Conservation (phyloP, 2,888 invertebrate species). For the Apamea monoglypha region DNA sequence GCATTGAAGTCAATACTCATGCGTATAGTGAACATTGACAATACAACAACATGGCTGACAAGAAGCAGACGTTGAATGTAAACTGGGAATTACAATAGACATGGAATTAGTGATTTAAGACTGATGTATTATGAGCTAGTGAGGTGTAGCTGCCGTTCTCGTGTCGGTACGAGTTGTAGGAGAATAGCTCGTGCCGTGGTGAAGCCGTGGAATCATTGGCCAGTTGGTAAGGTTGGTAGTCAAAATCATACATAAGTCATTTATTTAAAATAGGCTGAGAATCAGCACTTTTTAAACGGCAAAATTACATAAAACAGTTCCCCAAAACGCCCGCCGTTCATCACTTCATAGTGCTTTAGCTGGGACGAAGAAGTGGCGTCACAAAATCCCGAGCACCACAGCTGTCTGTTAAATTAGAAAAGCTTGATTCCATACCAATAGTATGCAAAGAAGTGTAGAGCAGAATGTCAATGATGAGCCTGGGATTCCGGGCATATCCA, state of each 20-base stretch:
- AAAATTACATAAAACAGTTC: background rate
- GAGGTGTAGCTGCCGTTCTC: background rate
- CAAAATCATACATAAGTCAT: background rate
- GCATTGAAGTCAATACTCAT: conserved; percentile 46
- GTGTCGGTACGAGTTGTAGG: background rate
- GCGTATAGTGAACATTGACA: conserved; percentile 42
- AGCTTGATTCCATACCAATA: background rate
- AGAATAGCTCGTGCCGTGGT: background rate
- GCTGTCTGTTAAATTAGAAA: background rate
- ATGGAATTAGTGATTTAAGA: conserved; percentile 14
- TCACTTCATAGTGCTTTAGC: background rate
- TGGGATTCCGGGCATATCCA: background rate
- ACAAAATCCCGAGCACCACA: background rate
- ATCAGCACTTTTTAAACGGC: background rate
- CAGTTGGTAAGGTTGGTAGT: background rate
- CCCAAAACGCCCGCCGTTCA: background rate
- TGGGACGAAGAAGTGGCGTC: background rate
- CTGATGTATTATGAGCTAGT: conserved; percentile 13
- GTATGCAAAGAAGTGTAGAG: background rate
- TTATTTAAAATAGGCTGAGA: background rate
- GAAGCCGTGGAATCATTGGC: background rate
- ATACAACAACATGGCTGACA: conserved; percentile 31
- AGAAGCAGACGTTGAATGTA: conserved; percentile 39
- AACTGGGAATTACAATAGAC: conserved; percentile 50
- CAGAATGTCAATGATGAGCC: background rate